phyloP scores from a whole-genome alignment of 2,888 invertebrate species.

The Pedicia rivosa region DNA sequence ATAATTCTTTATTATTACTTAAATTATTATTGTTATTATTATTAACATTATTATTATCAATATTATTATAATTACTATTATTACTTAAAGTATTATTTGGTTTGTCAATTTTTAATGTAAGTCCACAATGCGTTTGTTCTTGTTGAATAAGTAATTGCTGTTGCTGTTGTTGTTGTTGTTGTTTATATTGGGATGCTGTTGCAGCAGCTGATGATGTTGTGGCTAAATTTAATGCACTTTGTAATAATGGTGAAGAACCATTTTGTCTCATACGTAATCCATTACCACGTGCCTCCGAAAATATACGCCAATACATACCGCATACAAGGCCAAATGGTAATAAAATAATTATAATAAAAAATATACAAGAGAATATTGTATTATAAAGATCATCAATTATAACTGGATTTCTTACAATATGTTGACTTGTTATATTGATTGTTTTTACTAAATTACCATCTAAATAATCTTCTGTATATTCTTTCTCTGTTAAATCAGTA shows the following conservation, averaged over 20 bases:
- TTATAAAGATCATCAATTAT: constrained; percentile 12
- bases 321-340: constrained; percentile 30
- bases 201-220: constrained; percentile 8
- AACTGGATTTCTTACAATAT: not conserved
- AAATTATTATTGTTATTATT: constrained; percentile 23
- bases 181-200: constrained; percentile 4
- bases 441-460: not conserved
- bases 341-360: constrained; percentile 28
- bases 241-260: constrained; percentile 29
- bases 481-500: not conserved
- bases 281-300: constrained; percentile 30
- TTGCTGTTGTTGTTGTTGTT: constrained; percentile 7
- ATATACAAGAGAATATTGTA: constrained; percentile 24
- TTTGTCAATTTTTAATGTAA: constrained; percentile 1
- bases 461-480: not conserved
- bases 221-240: constrained; percentile 28
- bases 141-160: constrained; percentile 11
- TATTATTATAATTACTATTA: not conserved
- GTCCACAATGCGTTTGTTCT: not conserved
- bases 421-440: not conserved
- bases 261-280: constrained; percentile 31
- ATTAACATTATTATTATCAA: constrained; percentile 3
- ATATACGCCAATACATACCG: constrained; percentile 32
- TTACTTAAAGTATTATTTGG: constrained; percentile 2
- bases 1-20: constrained; percentile 27